Evolutionary conservation across 2,797 vertebrate genomes (phyloP), one percentile per base, ranked within the genome.

Genomic region (Cichlasoma orientale): DNA sequence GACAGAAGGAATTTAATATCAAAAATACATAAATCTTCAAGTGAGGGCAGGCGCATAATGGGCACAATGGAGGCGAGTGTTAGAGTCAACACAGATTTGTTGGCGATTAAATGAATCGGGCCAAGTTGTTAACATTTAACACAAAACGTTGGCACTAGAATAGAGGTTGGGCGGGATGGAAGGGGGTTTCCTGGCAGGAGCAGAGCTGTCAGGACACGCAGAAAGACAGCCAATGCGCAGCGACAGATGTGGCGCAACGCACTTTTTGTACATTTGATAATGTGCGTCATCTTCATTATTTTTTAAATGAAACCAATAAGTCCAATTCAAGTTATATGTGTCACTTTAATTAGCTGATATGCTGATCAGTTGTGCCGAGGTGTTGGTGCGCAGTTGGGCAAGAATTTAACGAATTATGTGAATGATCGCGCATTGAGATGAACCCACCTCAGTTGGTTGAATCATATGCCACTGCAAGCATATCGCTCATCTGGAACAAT

Each of bases 11-110:
- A 97, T 98, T 97, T 97, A 95, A 97, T 98, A 99, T 99, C 94
- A 99, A 99, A 99, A 98, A 97, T 96, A 96, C 97, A 98, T 99
- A 99, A 98, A 99, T 99, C 97, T 99, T 95, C 92, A 91, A 87
- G 93, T 93, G 92, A 96, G 97, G 95, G 96, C 97, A 97, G 95
- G 83, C 75, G 80, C 88, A 97, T 91, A 98, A 98, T 96, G 92
- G 93, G 78, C 90, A 97, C 96, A 98, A 98, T 95, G 95, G 93
- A 90, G 93, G 92, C 92, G 93, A 96, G 96, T 96, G 95, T 96
- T 92, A 82, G 92, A 94, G 96, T 96, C 96, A 96, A 97, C 96
- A 96, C 95, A 95, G 95, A 94, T 95, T 95, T 96, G 95, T 97
- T 93, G 89, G 93, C 84, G 78, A 92, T 95, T 90, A 95, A 95